phyloP scores from a whole-genome alignment of 2,113 vertebrate species.

The Apaloderma vittatum region DNA sequence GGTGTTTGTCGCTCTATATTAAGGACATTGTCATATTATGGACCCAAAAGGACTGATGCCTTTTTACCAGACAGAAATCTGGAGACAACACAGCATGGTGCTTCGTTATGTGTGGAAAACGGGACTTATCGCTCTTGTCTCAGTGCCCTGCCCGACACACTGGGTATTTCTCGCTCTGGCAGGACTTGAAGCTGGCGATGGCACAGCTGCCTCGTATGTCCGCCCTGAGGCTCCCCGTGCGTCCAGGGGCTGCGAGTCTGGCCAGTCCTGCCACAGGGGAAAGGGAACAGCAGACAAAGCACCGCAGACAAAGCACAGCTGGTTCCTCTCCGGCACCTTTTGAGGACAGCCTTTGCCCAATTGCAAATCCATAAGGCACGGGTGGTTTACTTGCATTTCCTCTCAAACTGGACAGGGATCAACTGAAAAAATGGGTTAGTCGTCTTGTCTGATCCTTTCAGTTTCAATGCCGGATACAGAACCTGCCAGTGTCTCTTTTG shows the following conservation, averaged over 20 bases:
- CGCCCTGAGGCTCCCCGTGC: too few relatives aligned
- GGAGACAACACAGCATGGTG: neutral
- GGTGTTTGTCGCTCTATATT: neutral
- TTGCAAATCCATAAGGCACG: neutral
- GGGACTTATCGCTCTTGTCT: neutral
- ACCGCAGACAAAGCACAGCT: neutral
- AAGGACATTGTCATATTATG: neutral
- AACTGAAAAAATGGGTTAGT: neutral
- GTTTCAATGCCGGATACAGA: neutral
- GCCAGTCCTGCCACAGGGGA: neutral
- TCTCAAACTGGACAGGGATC: neutral
- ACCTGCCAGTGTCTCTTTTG: neutral
- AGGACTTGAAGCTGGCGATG: neutral
- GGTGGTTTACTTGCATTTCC: neutral
- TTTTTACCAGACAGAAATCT: neutral
- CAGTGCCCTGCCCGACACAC: rapidly evolving
- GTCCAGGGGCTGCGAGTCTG: neutral
- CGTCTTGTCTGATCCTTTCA: neutral
- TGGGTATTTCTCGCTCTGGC: neutral
- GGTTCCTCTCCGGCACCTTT: neutral
- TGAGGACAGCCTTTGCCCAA: neutral
- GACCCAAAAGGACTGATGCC: neutral
- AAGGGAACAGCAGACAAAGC: neutral
- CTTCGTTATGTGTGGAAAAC: rapidly evolving
- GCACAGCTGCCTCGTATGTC: rapidly evolving